phyloP scores from a whole-genome alignment of 2,888 invertebrate species.

The Cataglyphis albicans region DNA sequence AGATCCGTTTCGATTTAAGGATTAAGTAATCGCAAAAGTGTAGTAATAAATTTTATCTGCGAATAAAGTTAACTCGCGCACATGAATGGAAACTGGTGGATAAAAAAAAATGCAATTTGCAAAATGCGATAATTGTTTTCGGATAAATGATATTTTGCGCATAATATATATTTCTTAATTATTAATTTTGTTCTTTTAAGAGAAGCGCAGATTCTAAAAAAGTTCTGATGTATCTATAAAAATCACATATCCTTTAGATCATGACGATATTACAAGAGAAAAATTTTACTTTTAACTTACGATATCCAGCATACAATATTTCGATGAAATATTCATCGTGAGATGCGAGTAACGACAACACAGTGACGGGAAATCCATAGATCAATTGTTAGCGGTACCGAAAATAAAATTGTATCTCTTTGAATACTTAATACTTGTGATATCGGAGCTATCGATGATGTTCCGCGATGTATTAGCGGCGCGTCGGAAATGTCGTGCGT shows the following conservation, averaged over 20 bases:
- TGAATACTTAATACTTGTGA: slow-evolving; percentile 36
- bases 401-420: slow-evolving; percentile 38
- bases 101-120: not conserved
- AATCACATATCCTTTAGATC: not conserved
- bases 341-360: not conserved
- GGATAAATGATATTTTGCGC: not conserved
- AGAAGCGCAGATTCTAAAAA: not conserved
- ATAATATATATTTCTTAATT: not conserved
- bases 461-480: slow-evolving; percentile 27
- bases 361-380: slow-evolving; percentile 10
- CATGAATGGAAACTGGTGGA: not conserved
- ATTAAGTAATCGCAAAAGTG: not conserved
- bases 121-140: not conserved
- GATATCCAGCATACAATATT: not conserved
- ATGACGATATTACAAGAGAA: not conserved
- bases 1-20: not conserved
- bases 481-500: slow-evolving; percentile 21
- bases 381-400: not conserved
- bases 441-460: slow-evolving; percentile 23
- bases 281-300: not conserved
- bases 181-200: not conserved
- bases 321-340: slow-evolving; percentile 24
- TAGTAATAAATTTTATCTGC: not conserved
- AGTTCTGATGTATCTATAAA: too few relatives aligned
- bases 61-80: not conserved